Evolutionary conservation across 2,888 invertebrate genomes (phyloP), one percentile per base, ranked within the genome.

Genomic region (Halictus ligatus): DNA sequence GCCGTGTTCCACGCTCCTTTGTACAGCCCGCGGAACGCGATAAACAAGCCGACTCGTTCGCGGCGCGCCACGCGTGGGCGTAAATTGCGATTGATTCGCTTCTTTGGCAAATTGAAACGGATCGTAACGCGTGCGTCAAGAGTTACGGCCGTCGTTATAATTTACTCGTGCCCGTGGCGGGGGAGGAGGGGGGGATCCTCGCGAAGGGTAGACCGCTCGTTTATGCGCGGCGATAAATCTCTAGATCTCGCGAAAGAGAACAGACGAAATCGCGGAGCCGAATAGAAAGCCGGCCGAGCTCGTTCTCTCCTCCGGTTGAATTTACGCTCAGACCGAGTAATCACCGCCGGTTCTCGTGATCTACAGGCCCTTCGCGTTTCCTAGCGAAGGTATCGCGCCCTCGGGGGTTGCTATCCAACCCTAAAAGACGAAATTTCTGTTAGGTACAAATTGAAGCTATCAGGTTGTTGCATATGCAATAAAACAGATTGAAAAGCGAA

Each of bases 51-150:
- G 35, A 35, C 21, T 18, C n/a, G 72, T n/a, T 12, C n/a, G n/a
- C n/a, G 48, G 35, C 18, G 40, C 40, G 10, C 67, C 40, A 2
- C 40, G 25, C 40, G 69, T 35, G 25, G 50, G 50, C 50, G 40
- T 78, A 18, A 54, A 78, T 78, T 69, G 35, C 48, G n/a, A 69
- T 54, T 18, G 50, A 40, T 78, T 50, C 48, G n/a, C 69, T 48
- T 40, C 50, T 43, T 71, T 69, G 29, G 69, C 67, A 77, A 77
- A 29, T 29, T 67, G 35, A 69, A 69, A 69, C 40, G 40, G 21
- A 35, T 69, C 69, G 69, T 69, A 67, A 67, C 67, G 18, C 67
- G 67, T 35, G 67, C 67, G 67, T 35, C 35, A 21, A 29, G 67
- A 67, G 35, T 67, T 67, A 67, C 35, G 67, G 18, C 21, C 18